phyloP scores from a whole-genome alignment of 2,888 invertebrate genomes.

The Agrotis ipsilon region DNA sequence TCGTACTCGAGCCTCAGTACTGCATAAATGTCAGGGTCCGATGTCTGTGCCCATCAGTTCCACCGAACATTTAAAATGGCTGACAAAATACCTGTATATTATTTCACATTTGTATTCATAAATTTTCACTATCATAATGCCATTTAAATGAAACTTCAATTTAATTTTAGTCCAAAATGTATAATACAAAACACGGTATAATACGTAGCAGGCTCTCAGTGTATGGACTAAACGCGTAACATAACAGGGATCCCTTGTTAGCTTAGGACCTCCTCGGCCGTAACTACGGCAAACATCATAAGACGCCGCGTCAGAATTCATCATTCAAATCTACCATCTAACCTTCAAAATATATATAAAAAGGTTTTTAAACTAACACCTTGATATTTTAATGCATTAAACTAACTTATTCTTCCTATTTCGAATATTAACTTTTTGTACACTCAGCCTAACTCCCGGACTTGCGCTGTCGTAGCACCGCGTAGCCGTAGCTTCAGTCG shows the following conservation, averaged over 20 bases:
- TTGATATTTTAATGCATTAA: slow-evolving; percentile 23
- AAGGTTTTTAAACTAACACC: slow-evolving; percentile 5
- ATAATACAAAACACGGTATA: slow-evolving; percentile 48
- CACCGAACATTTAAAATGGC: slow-evolving; percentile 1
- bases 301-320: slow-evolving; percentile 54
- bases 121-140: slow-evolving; percentile 30
- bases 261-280: slow-evolving; percentile 57
- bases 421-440: slow-evolving; percentile 61
- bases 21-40: not conserved
- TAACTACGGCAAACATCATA: slow-evolving; percentile 49
- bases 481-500: slow-evolving; percentile 79
- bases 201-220: slow-evolving; percentile 38
- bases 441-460: slow-evolving; percentile 69
- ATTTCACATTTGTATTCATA: slow-evolving; percentile 11
- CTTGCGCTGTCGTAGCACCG: slow-evolving; percentile 80
- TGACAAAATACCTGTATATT: not conserved
- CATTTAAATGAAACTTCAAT: slow-evolving; percentile 35
- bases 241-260: slow-evolving; percentile 57
- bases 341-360: slow-evolving; percentile 1
- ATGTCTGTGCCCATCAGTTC: not conserved
- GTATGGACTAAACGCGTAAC: slow-evolving; percentile 52
- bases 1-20: no score
- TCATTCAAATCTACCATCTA: slow-evolving; percentile 20
- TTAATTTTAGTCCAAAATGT: slow-evolving; percentile 49
- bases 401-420: slow-evolving; percentile 55